Evolutionary conservation across 2,888 invertebrate genomes (phyloP).

Genomic region (Achlya flavicornis): DNA sequence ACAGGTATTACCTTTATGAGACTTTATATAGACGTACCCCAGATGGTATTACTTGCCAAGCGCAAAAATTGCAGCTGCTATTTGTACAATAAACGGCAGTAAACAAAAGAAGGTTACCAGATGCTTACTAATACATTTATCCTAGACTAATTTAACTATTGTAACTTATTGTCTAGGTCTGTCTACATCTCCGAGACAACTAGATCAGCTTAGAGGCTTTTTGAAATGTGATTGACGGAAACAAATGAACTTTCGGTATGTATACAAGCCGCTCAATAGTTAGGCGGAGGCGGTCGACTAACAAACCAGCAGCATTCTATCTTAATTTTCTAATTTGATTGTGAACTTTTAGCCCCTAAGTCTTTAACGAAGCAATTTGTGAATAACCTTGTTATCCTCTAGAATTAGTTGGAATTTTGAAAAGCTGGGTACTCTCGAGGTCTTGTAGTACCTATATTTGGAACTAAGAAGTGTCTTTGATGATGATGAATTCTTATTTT

Average conservation of each 20-base stretch:
- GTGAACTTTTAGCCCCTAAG: conserved; percentile 3
- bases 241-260: conserved; percentile 11
- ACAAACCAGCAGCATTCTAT: conserved; percentile 6
- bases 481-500: no score
- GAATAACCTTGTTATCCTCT: neutral
- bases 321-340: conserved; percentile 7
- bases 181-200: conserved; percentile 12
- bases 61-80: neutral
- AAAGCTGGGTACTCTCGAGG: neutral
- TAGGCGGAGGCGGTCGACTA: conserved; percentile 1
- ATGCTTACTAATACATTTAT: neutral
- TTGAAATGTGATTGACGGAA: conserved; percentile 25
- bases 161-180: neutral
- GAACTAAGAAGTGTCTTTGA: neutral
- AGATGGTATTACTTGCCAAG: neutral
- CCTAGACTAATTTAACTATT: neutral
- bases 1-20: neutral
- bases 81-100: neutral
- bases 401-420: neutral
- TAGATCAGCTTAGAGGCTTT: conserved; percentile 23
- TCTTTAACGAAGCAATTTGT: conserved; percentile 3
- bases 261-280: neutral
- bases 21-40: no score
- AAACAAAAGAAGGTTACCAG: neutral
- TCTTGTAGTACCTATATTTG: neutral